Evolutionary conservation across 1,140 invertebrate genomes (phyloP).

Genomic region (Carposina sasakii): DNA sequence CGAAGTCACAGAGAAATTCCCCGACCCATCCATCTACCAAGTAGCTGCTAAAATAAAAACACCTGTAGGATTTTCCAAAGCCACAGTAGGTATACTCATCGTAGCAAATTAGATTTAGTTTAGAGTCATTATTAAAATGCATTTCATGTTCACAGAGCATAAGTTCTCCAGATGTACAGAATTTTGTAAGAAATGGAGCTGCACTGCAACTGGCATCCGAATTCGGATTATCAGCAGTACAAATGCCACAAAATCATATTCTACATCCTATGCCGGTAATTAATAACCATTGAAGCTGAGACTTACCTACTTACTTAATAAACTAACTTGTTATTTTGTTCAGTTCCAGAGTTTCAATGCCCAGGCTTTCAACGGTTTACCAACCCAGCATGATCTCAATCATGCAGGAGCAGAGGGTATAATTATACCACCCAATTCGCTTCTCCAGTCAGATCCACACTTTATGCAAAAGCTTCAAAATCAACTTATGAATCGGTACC

Average conservation of each 20-base stretch:
- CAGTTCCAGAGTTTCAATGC: slow-evolving; percentile 49
- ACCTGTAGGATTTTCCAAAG: slow-evolving; percentile 55
- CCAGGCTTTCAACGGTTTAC: slow-evolving; percentile 34
- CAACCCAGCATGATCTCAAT: slow-evolving; percentile 43
- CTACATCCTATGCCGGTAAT: too few relatives aligned
- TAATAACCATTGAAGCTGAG: not conserved
- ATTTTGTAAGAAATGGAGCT: slow-evolving; percentile 71
- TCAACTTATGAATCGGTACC: slow-evolving; percentile 53
- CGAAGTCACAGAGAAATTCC: slow-evolving; percentile 55
- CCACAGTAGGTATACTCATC: slow-evolving; percentile 42
- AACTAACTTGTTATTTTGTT: not conserved
- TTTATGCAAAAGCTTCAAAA: slow-evolving; percentile 58
- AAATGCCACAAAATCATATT: slow-evolving; percentile 58
- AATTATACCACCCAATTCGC: slow-evolving; percentile 44
- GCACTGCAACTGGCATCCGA: slow-evolving; percentile 66
- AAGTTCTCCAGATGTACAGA: slow-evolving; percentile 73
- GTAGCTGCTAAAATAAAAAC: slow-evolving; percentile 39
- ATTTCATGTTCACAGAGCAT: slow-evolving; percentile 46
- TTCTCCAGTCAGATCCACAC: slow-evolving; percentile 57
- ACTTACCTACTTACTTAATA: not conserved
- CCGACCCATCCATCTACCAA: slow-evolving; percentile 35
- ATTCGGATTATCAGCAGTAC: slow-evolving; percentile 39
- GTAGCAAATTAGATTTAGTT: too few relatives aligned
- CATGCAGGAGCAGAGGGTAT: slow-evolving; percentile 47
- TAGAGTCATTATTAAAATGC: slow-evolving; percentile 6